These are phyloP conservation scores for Thymelicus acteon DNA, from an alignment of 2,888 invertebrate genomes.

Conservation along the genomic window DNA sequence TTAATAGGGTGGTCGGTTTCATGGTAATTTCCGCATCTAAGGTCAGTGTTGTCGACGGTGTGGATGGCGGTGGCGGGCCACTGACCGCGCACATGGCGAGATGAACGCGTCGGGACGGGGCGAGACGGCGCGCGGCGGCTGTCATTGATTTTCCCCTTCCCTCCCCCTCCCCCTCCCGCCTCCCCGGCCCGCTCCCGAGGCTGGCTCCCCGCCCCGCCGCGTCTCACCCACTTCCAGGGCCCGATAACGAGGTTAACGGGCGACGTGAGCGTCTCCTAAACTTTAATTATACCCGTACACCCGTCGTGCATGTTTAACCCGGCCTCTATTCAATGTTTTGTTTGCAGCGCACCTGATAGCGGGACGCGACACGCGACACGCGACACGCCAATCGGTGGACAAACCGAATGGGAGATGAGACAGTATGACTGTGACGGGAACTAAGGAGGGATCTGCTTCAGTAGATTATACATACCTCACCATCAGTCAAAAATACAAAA, in stretches of 20 bases:
- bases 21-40: conserved; percentile 36
- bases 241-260: conserved; percentile 86
- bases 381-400: conserved; percentile 72
- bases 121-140: conserved; percentile 83
- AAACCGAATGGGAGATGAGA: conserved; percentile 65
- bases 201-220: conserved; percentile 73
- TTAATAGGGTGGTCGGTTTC: conserved; percentile 41
- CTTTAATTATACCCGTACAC: conserved; percentile 85
- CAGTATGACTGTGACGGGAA: too few species aligned
- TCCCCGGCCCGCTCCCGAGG: conserved; percentile 50
- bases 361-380: conserved; percentile 70
- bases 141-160: conserved; percentile 84
- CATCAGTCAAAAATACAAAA: too few species aligned
- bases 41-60: conserved; percentile 42
- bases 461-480: neutral
- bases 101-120: conserved; percentile 81
- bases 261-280: conserved; percentile 85
- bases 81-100: conserved; percentile 84
- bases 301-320: conserved; percentile 83
- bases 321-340: conserved; percentile 80
- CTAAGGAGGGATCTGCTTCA: neutral
- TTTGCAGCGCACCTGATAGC: conserved; percentile 80
- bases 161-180: conserved; percentile 53
- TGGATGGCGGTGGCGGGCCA: conserved; percentile 60
- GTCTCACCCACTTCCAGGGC: conserved; percentile 85